Evolutionary conservation across 2,113 vertebrate genomes (phyloP), one percentile per base, ranked within the genome.

Genomic region (Corythoichthys haematopterus): DNA sequence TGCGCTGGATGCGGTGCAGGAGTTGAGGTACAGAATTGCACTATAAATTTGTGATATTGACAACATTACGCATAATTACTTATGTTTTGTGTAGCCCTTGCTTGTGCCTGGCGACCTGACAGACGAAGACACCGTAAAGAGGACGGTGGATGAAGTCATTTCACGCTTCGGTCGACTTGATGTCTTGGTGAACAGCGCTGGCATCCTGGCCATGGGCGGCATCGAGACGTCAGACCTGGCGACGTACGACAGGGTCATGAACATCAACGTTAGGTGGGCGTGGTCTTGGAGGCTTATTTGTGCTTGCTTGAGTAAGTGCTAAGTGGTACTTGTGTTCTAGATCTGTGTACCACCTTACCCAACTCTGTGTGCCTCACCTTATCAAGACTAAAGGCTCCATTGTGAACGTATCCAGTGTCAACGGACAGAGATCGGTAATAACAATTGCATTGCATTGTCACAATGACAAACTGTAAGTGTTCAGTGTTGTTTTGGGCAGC

Each of bases 351-450:
- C 85, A 92, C 37, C 79, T 93, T 51, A 93, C 92, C 69, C 90
- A 91, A 1, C 83, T 93, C 1, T 92, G 92, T 62, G 91, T 93
- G 16, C 92, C 92, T 0, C 91, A 93, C 78, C 83, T 94, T 37
- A 87, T 92, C 64, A 77, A 91, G 66, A 91, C 90, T 57, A 91
- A 92, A 81, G 92, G 92, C 74, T 91, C 83, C 58, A 88, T 93
- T 16, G 87, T 93, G 73, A 94, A 92, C 1, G 91, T 94, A 1
- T 94, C 92, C 79, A 94, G 93, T 66, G 87, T 94, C 10, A 93
- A 91, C 1, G 93, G 93, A 3, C 92, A 93, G 67, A 85, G 93
- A 91, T 88, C 93, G 1, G 92, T 43, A 43, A 43, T 5, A 8
- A 40, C 38, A 28, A 28, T 28, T 28, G 20, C 20, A 28, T 28